Base-by-base conservation (phyloP, 2,797 vertebrate species). In the Triplophysa bombifrons region DNA sequence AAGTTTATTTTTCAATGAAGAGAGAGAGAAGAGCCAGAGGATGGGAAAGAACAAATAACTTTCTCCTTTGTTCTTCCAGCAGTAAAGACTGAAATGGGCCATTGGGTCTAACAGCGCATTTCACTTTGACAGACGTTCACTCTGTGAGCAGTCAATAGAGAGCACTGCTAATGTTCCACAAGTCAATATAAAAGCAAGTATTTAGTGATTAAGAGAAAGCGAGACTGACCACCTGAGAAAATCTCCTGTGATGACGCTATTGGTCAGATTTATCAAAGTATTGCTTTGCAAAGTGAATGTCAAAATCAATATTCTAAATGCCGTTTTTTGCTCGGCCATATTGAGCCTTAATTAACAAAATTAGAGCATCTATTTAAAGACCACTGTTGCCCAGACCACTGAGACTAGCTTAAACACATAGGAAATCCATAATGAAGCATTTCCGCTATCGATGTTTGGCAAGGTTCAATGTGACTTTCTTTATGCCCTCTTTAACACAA, bases 301-400 rank as follows among this genome's bases (percentile, higher is more conserved):
- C 76, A 78, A 80, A 72, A 84, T 87, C 75, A 51, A 82, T 82
- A 85, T 82, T 72, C 73, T 84, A 85, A 83, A 85, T 55, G 66
- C 34, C 25, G 78, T 67, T 56, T 46, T 55, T 34, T 63, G 51
- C 27, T 53, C 48, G 60, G 69, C 70, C 22, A 38, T 74, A 73
- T 17, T 74, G 65, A 81, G 70, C 81, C 38, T 58, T 80, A 81
- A 82, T 82, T 84, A 80, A 68, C 63, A 12, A 80, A 83, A 84
- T 86, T 80, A 83, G 80, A 84, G 73, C 20, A 69, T 72, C 72
- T 73, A 64, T 84, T 81, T 83, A 80, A 75, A 46, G 38, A 64
- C 48, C 61, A 14, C 30, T 19, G 71, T 64, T 51, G 65, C 2
- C 19, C 10, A 22, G 72, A 60, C 22, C 64, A 55, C 65, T 22